Percentiles rank a stretch among this genome's conserved stretches.
Conservation (phyloP, 2,888 invertebrate species). For the Lissocephala sabroskyi region DNA sequence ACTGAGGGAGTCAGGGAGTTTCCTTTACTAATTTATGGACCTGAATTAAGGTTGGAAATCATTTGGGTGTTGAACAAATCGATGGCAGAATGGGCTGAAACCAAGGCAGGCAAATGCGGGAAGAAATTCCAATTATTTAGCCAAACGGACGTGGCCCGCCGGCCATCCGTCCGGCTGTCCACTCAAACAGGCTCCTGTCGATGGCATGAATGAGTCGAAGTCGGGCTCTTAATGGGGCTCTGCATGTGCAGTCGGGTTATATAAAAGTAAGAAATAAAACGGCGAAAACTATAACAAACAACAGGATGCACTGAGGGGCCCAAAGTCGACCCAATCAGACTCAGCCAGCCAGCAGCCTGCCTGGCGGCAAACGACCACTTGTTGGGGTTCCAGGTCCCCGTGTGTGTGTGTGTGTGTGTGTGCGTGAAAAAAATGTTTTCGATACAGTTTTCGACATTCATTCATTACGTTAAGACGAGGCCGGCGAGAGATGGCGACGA, state of each 20-base stretch:
- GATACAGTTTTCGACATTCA: slow-evolving; percentile 71
- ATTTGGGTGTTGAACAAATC: no score
- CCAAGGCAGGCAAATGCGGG: slow-evolving; percentile 31
- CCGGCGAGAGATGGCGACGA: not conserved
- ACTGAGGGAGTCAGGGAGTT: no score
- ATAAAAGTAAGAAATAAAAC: slow-evolving; percentile 65
- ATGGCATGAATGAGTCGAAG: not conserved
- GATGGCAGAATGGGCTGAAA: not conserved
- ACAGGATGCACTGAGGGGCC: slow-evolving; percentile 42
- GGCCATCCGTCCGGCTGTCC: no score
- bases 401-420: no score
- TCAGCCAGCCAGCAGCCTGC: slow-evolving; percentile 14
- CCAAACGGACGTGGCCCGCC: not conserved
- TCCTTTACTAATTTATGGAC: no score
- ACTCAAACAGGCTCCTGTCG: not conserved
- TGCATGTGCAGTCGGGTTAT: slow-evolving; percentile 36
- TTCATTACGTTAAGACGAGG: slow-evolving; percentile 44
- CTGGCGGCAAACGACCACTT: slow-evolving; percentile 36
- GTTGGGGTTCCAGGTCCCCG: no score
- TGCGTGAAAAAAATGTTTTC: slow-evolving; percentile 59
- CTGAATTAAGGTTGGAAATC: no score
- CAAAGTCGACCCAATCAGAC: not conserved
- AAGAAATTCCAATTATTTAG: slow-evolving; percentile 12
- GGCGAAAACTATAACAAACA: slow-evolving; percentile 57
- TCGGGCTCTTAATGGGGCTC: slow-evolving; percentile 5